Percentiles rank a stretch among this genome's conserved stretches.
Evolutionary conservation across 2,797 vertebrate species (phyloP).

Genomic region (Pteropus rufus): DNA sequence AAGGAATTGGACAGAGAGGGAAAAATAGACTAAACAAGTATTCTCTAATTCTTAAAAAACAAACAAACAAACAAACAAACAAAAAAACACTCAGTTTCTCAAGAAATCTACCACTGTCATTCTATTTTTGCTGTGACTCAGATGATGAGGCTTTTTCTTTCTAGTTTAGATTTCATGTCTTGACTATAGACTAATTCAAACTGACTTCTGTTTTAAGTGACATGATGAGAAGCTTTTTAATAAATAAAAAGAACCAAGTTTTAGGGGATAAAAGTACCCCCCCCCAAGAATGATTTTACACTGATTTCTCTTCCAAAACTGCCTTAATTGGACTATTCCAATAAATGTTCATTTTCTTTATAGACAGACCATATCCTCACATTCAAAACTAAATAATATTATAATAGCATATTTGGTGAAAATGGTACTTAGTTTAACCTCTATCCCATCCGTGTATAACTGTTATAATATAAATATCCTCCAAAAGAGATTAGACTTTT

Average conservation of each 20-base stretch:
- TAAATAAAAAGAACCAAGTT: not conserved
- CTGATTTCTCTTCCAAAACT: not conserved
- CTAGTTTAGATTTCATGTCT: not conserved
- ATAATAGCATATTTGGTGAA: not conserved
- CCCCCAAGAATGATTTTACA: not conserved
- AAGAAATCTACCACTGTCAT: not conserved
- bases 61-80: no score
- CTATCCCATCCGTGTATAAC: not conserved
- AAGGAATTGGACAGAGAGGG: not conserved
- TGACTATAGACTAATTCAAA: not conserved
- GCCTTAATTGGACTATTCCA: not conserved
- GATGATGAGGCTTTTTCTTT: not conserved
- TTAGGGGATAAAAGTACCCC: not conserved
- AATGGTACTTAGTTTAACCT: not conserved
- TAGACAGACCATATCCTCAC: not conserved
- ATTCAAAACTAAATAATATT: not conserved
- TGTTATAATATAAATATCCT: not conserved
- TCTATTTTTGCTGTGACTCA: not conserved
- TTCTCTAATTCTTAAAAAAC: not conserved
- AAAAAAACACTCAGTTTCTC: not conserved
- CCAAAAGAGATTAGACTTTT: not conserved
- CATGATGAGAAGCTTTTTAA: not conserved
- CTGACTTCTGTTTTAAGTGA: not conserved
- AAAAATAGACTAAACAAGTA: not conserved
- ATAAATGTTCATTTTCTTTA: not conserved